Percentiles rank a stretch among this genome's conserved stretches.
Evolutionary conservation across 2,113 vertebrate species (phyloP).

Genomic region (Podiceps cristatus): DNA sequence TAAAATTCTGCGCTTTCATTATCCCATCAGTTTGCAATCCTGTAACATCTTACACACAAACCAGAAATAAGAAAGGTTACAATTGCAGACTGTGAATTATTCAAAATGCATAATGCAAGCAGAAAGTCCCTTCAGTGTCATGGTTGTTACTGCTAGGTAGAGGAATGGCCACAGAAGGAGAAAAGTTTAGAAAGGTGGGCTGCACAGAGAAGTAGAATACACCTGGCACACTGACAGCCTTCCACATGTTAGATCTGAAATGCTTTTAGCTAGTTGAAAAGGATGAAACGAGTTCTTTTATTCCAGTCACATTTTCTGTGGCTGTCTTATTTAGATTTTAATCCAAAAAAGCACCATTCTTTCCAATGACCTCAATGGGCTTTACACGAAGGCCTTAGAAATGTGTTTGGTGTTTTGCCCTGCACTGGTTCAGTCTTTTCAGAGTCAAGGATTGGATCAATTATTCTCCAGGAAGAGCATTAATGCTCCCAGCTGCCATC

Average conservation of each 20-base stretch:
- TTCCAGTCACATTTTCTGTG: not conserved
- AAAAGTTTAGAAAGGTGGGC: not conserved
- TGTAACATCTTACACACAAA: not conserved
- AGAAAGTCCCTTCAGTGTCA: not conserved
- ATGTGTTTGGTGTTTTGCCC: not conserved
- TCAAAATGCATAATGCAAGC: not conserved
- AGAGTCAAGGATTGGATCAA: not conserved
- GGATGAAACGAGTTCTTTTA: accelerated
- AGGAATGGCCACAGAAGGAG: not conserved
- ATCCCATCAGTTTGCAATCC: not conserved
- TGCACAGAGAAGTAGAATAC: not conserved
- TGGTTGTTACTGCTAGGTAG: not conserved
- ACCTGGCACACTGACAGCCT: not conserved
- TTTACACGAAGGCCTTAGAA: not conserved
- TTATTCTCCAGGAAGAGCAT: not conserved
- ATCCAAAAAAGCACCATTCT: not conserved
- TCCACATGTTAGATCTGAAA: not conserved
- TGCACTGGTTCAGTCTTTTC: not conserved
- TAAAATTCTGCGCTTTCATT: not conserved
- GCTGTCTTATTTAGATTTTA: not conserved
- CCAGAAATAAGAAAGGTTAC: not conserved
- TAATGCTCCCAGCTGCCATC: not conserved
- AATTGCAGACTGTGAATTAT: not conserved
- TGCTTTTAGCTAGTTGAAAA: not conserved
- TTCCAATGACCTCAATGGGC: not conserved